These are phyloP conservation scores for Montipora cactus DNA, from an alignment of 64 coral and sea anemone genomes.

Conservation along the genomic window DNA sequence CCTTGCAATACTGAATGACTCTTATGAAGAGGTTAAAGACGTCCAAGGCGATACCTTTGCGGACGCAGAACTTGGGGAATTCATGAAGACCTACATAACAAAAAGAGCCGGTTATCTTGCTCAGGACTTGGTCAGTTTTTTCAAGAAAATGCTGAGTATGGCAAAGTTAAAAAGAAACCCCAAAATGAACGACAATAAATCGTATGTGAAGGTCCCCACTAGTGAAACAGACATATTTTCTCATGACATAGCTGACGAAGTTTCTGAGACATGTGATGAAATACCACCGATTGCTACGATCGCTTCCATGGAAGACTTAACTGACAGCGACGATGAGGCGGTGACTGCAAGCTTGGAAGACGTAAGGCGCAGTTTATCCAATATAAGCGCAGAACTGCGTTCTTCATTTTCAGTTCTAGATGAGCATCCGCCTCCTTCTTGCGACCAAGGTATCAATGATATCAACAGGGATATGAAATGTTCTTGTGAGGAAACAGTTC, in stretches of 20 bases:
- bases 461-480: slow-evolving; percentile 13
- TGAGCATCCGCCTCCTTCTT: not conserved
- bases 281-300: slow-evolving; percentile 5
- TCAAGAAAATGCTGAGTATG: slow-evolving; percentile 21
- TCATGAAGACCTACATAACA: slow-evolving; percentile 44
- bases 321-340: slow-evolving; percentile 33
- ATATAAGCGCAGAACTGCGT: slow-evolving; percentile 71
- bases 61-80: slow-evolving; percentile 69
- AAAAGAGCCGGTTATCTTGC: not conserved
- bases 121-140: not conserved
- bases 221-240: not conserved
- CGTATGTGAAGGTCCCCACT: slow-evolving; percentile 23
- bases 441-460: not conserved
- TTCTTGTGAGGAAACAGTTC: slow-evolving; percentile 28
- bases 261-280: not conserved
- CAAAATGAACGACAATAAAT: not conserved
- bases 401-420: slow-evolving; percentile 37
- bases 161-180: not conserved
- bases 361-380: slow-evolving; percentile 64
- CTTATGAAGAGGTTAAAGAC: slow-evolving; percentile 68
- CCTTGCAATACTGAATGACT: slow-evolving; percentile 77
- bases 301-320: slow-evolving; percentile 64
- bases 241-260: not conserved
- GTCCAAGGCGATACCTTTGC: slow-evolving; percentile 34
- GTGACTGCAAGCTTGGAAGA: slow-evolving; percentile 25